phyloP scores from a whole-genome alignment of 2,888 invertebrate genomes.

The Eulithis prunata region DNA sequence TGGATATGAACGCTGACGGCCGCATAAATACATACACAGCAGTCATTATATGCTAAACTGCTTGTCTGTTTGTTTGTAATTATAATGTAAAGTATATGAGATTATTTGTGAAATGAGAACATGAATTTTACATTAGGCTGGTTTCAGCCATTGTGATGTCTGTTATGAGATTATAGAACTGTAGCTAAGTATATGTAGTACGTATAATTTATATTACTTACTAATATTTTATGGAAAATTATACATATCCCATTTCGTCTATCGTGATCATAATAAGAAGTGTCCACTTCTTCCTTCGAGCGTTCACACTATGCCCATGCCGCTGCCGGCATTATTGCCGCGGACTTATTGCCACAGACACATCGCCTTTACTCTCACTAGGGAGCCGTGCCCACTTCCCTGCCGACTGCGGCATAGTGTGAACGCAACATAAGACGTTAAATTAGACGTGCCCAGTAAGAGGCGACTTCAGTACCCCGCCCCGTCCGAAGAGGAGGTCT shows the following conservation, averaged over 20 bases:
- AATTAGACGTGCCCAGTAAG: no score
- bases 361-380: no score
- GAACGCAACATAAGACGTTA: no score
- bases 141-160: constrained; percentile 31
- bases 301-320: no score
- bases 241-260: not conserved
- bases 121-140: constrained; percentile 28
- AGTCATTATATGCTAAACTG: constrained; percentile 31
- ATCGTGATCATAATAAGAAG: no score
- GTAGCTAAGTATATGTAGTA: not conserved
- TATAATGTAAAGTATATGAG: constrained; percentile 28
- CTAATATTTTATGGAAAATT: constrained; percentile 15
- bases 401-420: no score
- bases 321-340: no score
- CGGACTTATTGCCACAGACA: no score
- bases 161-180: constrained; percentile 12
- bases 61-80: constrained; percentile 26
- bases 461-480: no score
- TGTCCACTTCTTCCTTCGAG: no score
- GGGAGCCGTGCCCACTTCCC: no score
- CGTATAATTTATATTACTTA: not conserved
- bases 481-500: no score
- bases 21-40: constrained; percentile 31
- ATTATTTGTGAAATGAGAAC: constrained; percentile 26
- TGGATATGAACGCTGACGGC: constrained; percentile 18